A percentile compares a stretch with the other conserved stretches of the same genome.
These are phyloP conservation scores for Neotoxoptera formosana DNA, from an alignment of 1,140 invertebrate species.

Conservation along the genomic window DNA sequence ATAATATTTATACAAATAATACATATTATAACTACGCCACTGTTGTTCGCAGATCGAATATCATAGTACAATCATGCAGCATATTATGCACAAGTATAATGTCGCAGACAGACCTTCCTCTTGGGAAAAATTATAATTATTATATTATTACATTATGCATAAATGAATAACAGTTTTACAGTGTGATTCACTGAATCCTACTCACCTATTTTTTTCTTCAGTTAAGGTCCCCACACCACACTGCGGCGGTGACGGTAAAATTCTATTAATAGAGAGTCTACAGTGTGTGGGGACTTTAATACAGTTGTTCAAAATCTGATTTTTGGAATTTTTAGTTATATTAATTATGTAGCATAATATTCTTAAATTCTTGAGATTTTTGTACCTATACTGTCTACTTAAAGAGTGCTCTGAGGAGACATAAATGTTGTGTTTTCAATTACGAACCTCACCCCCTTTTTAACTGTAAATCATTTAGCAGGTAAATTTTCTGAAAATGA, in stretches of 20 bases:
- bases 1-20: no score
- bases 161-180: not conserved
- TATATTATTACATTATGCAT: not conserved
- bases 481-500: no score
- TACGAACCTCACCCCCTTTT: no score
- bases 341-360: no score
- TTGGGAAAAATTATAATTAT: not conserved
- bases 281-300: no score
- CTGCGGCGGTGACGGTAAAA: no score
- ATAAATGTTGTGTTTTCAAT: not conserved
- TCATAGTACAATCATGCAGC: not conserved
- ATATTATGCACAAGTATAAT: not conserved
- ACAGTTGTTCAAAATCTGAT: not conserved
- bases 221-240: no score
- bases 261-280: no score
- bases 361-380: not conserved
- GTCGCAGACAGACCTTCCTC: not conserved
- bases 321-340: not conserved
- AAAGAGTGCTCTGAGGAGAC: no score
- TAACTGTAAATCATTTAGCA: no score
- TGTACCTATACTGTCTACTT: not conserved
- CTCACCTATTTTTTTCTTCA: not conserved
- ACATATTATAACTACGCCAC: not conserved
- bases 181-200: not conserved
- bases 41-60: not conserved